A percentile compares a stretch with the other conserved stretches of the same genome.
Evolutionary conservation across 2,797 vertebrate species (phyloP).

Genomic region (Enteromius radiatus): DNA sequence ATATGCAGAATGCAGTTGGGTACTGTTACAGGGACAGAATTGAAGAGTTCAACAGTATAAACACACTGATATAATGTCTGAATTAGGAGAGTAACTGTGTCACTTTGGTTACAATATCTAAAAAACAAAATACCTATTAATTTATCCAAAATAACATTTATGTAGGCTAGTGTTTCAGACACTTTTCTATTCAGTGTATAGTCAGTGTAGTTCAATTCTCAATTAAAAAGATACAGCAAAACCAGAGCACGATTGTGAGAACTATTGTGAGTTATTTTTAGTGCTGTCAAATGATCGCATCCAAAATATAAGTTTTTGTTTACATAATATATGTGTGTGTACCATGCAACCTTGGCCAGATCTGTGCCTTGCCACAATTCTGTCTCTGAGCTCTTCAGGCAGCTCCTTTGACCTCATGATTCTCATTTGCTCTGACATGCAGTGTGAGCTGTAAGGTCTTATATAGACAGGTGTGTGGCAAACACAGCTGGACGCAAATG

Average conservation of each 20-base stretch:
- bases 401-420: too few relatives aligned
- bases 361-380: too few relatives aligned
- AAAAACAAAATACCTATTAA: background rate
- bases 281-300: too few relatives aligned
- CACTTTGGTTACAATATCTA: background rate
- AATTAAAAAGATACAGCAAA: background rate
- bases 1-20: constrained; percentile 11
- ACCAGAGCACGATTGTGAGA: too few relatives aligned
- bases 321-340: too few relatives aligned
- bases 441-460: too few relatives aligned
- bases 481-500: too few relatives aligned
- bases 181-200: background rate
- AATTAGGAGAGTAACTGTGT: constrained; percentile 1
- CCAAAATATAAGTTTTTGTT: too few relatives aligned
- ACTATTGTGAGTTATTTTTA: background rate
- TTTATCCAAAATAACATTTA: background rate
- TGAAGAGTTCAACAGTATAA: background rate
- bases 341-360: too few relatives aligned
- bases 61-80: constrained; percentile 9
- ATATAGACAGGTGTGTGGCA: too few relatives aligned
- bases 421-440: too few relatives aligned
- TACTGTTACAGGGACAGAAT: background rate
- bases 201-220: background rate
- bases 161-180: background rate
- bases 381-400: too few relatives aligned